phyloP scores from a whole-genome alignment of 2,888 invertebrate species.

The Oegoconia quadripuncta region DNA sequence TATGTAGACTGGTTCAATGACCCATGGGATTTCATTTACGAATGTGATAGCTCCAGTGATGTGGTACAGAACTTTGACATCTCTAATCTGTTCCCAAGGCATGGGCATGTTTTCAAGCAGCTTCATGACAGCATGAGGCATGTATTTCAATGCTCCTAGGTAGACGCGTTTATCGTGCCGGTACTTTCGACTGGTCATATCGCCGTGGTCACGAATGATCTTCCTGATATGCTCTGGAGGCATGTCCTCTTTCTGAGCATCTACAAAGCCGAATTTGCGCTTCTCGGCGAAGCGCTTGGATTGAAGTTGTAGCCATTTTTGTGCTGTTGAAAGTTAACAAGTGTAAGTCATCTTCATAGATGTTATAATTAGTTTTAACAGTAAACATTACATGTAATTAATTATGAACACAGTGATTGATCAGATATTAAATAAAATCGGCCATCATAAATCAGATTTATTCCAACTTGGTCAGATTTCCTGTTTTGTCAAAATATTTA shows the following conservation, averaged over 20 bases:
- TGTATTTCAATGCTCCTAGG: conserved; percentile 98
- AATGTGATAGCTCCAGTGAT: conserved; percentile 99
- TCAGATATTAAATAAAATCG: too few relatives aligned
- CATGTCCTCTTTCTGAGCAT: conserved; percentile 99
- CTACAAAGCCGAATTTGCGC: conserved; percentile 98
- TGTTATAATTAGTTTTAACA: too few relatives aligned
- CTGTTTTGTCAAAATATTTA: too few relatives aligned
- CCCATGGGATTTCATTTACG: conserved; percentile 99
- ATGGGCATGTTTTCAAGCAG: conserved; percentile 99
- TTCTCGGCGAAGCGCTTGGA: conserved; percentile 99
- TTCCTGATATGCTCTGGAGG: conserved; percentile 99
- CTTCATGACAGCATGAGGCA: conserved; percentile 99
- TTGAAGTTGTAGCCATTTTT: conserved; percentile 99
- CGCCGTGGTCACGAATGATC: conserved; percentile 99
- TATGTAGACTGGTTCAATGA: conserved; percentile 99
- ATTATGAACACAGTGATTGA: too few relatives aligned
- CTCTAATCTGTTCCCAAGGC: conserved; percentile 99
- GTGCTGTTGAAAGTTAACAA: conserved; percentile 72
- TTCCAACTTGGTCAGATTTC: too few relatives aligned
- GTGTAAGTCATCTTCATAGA: too few relatives aligned
- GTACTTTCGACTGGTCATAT: conserved; percentile 99
- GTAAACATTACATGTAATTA: neutral
- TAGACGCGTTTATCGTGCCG: conserved; percentile 99
- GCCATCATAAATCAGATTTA: too few relatives aligned
- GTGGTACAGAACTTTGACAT: conserved; percentile 98